Evolutionary conservation across 1,140 invertebrate genomes (phyloP), one percentile per base, ranked within the genome.

Genomic region (Schlechtendalia chinensis): DNA sequence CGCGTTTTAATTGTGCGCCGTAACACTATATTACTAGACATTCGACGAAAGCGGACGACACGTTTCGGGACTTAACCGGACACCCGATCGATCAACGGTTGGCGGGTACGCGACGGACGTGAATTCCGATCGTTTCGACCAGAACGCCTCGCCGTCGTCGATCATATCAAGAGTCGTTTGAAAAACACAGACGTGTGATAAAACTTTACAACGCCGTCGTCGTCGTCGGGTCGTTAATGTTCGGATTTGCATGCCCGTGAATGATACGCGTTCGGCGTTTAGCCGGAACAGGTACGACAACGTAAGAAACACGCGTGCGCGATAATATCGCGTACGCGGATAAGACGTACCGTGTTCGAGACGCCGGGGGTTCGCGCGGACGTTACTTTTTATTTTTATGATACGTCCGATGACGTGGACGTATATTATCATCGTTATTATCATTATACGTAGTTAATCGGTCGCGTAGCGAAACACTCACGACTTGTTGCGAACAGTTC

Each of bases 111-210:
- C n/a, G n/a, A n/a, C n/a, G n/a, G n/a, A n/a, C n/a, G n/a, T n/a
- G n/a, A n/a, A n/a, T n/a, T n/a, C n/a, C n/a, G 32, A 39, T 39
- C 32, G 32, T 39, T 8, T 3, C 32, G 32, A 39, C 8, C 32
- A 8, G 32, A n/a, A 39, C 8, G 8, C 8, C 32, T 39, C n/a
- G 32, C 32, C 32, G 32, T 39, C 29, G 69, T 72, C 54, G 69
- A 72, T 54, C 50, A 54, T n/a, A 54, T 72, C 69, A 72, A 72
- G n/a, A 72, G 69, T 72, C 24, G 69, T 72, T 72, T 72, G 69
- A 14, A 72, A 72, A 53, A 72, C 29, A 19, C 14, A 72, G 17
- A 45, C 27, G 69, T 27, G 27, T 53, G 27, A 71, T 71, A 71
- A 71, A 71, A 50, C 17, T 71, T 71, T 71, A 71, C 45, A 29